Percentiles rank a stretch among this genome's conserved stretches.
Evolutionary conservation across 2,113 vertebrate genomes (phyloP).

Genomic region (Panthera uncia): DNA sequence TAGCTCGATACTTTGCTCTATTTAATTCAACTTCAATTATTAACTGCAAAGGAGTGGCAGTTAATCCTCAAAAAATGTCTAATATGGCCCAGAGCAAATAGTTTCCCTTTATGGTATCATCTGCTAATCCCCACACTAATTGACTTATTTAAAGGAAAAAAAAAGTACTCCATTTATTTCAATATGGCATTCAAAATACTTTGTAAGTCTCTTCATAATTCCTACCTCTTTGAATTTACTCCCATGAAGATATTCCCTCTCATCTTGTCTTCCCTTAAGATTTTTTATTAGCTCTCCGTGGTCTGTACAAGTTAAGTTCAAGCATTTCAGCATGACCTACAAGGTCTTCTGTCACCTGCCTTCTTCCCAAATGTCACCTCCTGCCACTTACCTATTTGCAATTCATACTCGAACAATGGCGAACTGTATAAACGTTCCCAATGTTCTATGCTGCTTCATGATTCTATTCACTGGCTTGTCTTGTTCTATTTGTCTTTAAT

Average conservation of each 20-base stretch:
- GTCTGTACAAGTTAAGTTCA: background rate
- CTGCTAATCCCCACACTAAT: background rate
- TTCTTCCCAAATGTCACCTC: background rate
- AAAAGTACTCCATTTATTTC: background rate
- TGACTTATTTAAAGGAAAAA: background rate
- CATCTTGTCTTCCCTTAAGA: background rate
- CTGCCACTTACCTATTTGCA: background rate
- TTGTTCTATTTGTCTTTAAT: background rate
- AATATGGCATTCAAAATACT: background rate
- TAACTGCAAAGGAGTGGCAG: background rate
- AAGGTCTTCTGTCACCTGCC: background rate
- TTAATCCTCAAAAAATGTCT: background rate
- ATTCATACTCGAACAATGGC: background rate
- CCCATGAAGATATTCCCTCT: background rate
- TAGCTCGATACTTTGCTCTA: background rate
- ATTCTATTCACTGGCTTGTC: background rate
- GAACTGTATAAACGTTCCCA: background rate
- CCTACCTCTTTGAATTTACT: background rate
- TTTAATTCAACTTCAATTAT: background rate
- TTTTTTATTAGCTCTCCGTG: background rate
- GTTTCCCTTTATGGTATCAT: background rate
- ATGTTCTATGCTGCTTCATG: background rate
- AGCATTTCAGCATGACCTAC: background rate
- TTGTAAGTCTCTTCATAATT: background rate
- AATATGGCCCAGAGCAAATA: background rate